phyloP scores from a whole-genome alignment of 2,113 vertebrate genomes.

The Vidua macroura region DNA sequence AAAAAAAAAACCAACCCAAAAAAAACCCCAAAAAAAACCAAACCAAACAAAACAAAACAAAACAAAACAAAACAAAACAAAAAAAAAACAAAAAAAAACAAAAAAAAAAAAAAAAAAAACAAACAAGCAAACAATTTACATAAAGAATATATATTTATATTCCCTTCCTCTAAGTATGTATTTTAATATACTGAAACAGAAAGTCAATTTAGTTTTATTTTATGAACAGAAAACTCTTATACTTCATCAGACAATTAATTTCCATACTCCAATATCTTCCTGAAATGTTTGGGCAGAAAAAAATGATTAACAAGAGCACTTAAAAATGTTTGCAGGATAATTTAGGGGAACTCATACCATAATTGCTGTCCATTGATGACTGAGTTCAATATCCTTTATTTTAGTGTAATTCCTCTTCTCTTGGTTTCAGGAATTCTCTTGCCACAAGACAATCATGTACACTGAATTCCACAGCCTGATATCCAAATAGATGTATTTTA shows the following conservation, averaged over 20 bases:
- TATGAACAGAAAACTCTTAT: not conserved
- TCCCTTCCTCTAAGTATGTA: not conserved
- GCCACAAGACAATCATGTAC: not conserved
- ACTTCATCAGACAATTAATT: not conserved
- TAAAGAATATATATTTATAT: not conserved
- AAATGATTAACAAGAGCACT: not conserved
- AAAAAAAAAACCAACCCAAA: not conserved
- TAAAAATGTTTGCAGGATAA: not conserved
- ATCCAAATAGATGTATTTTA: not conserved
- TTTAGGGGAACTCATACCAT: not conserved
- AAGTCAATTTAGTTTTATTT: not conserved
- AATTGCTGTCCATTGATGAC: not conserved
- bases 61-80: not conserved
- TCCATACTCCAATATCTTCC: not conserved
- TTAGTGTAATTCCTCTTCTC: not conserved
- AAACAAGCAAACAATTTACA: not conserved
- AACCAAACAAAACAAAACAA: not conserved
- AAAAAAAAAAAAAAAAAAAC: not conserved
- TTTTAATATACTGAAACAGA: not conserved
- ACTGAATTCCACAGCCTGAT: not conserved
- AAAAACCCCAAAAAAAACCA: not conserved
- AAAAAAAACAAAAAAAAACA: not conserved
- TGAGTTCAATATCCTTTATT: not conserved
- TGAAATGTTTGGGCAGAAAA: not conserved
- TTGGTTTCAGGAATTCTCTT: not conserved